Evolutionary conservation across 2,888 invertebrate genomes (phyloP), one percentile per base, ranked within the genome.

Genomic region (Branchellion lobata): DNA sequence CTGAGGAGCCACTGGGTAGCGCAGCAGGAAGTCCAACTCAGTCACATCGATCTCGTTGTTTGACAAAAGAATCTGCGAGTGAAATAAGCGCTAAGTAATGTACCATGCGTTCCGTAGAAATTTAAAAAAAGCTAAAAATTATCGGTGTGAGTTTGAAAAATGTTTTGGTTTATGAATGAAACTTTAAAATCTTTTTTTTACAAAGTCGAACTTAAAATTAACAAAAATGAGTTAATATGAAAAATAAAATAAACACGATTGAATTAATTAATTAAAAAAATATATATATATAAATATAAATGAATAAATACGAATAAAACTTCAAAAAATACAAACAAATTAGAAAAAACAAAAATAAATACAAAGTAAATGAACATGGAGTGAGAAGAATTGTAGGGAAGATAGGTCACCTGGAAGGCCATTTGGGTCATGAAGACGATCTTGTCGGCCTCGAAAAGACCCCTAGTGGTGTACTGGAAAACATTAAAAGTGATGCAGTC

Each of bases 381-480:
- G n/a, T n/a, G n/a, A n/a, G n/a, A n/a, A n/a, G n/a, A n/a, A n/a
- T n/a, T n/a, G n/a, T n/a, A n/a, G n/a, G n/a, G n/a, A n/a, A n/a
- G n/a, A n/a, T n/a, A n/a, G n/a, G n/a, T n/a, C 86, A 93, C 94
- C 91, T 94, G 94, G 87, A 97, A 96, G 18, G 95, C 92, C 95
- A 96, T 95, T 89, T 96, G 96, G 0, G 95, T 93, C 3, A 94
- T 93, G 88, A 96, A 96, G 85, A 96, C 96, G 79, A 97, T 91
- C 88, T 97, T 97, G 87, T 97, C 96, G 85, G 94, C 94, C 89
- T 97, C 96, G 87, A 97, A 97, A 71, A 97, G 90, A 21, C 97
- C 96, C 84, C 96, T 89, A 0, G 94, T 93, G 1, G 96, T 96
- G 88, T 97, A 97, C 88, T 94, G 93, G 86, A 94, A 97, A 0